These are phyloP conservation scores for Ophiodon elongatus DNA, from an alignment of 2,113 vertebrate genomes.

Conservation along the genomic window DNA sequence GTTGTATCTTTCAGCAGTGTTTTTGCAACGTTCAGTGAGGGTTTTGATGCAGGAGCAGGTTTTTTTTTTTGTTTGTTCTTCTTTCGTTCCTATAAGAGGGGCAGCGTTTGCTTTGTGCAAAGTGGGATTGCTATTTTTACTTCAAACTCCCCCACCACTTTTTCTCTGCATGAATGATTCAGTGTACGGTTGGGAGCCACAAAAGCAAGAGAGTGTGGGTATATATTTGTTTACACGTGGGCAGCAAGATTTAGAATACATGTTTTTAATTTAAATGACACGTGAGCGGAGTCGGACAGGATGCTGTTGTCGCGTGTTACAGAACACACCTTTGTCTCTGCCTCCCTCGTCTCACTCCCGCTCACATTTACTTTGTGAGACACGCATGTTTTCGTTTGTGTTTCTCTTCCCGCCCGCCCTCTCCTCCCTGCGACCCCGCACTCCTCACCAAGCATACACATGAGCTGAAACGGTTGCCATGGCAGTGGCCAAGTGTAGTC, in stretches of 20 bases:
- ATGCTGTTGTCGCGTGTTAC: background rate
- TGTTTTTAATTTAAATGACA: background rate
- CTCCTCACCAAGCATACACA: slow-evolving; percentile 38
- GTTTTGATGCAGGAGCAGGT: slow-evolving; percentile 44
- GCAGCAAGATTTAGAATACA: background rate
- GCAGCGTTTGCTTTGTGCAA: slow-evolving; percentile 60
- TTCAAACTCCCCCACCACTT: slow-evolving; percentile 19
- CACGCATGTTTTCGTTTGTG: slow-evolving; percentile 61
- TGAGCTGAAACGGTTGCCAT: slow-evolving; percentile 77
- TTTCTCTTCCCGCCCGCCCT: slow-evolving; percentile 17
- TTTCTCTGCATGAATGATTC: slow-evolving; percentile 58
- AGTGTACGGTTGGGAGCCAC: slow-evolving; percentile 12
- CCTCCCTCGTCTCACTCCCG: background rate
- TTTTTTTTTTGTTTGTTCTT: background rate
- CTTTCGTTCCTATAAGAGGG: slow-evolving; percentile 8
- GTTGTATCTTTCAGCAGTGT: slow-evolving; percentile 2
- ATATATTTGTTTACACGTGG: slow-evolving; percentile 14
- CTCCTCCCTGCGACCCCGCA: slow-evolving; percentile 32
- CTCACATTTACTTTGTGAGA: slow-evolving; percentile 52
- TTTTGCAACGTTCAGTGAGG: background rate
- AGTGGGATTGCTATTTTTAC: slow-evolving; percentile 67
- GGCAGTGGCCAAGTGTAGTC: slow-evolving; percentile 72
- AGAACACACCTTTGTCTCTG: slow-evolving; percentile 33
- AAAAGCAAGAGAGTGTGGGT: slow-evolving; percentile 1
- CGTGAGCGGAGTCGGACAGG: too few relatives aligned